Evolutionary conservation across 2,113 vertebrate species (phyloP).

Genomic region (Orthochromis malagaraziensis): DNA sequence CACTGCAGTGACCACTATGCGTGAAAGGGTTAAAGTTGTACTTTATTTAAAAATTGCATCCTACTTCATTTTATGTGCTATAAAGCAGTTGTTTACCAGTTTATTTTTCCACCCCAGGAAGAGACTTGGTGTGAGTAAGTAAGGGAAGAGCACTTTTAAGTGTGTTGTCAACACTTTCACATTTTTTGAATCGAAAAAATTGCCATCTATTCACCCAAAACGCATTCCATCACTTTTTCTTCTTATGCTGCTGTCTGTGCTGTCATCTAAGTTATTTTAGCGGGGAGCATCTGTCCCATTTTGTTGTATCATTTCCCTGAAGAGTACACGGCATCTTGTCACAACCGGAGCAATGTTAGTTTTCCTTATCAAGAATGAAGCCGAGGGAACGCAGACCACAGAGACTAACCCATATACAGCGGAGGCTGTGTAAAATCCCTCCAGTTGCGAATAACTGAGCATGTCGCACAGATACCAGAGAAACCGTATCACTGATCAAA

Average conservation of each 20-base stretch:
- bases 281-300: slow-evolving; percentile 11
- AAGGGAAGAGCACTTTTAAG: neutral
- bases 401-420: neutral
- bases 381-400: neutral
- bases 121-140: neutral
- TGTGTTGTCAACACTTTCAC: neutral
- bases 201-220: neutral
- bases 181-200: neutral
- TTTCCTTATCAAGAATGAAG: slow-evolving; percentile 20
- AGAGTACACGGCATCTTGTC: slow-evolving; percentile 16
- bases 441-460: slow-evolving; percentile 3
- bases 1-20: neutral
- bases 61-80: neutral
- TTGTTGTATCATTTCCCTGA: slow-evolving; percentile 18
- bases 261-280: neutral
- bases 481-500: slow-evolving; percentile 28
- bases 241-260: neutral
- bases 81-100: neutral
- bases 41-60: neutral
- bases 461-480: neutral
- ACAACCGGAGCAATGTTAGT: slow-evolving; percentile 1
- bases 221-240: neutral
- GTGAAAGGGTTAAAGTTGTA: neutral
- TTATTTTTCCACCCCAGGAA: neutral
- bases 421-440: neutral